Percentiles rank a stretch among this genome's conserved stretches.
Evolutionary conservation across 2,888 invertebrate genomes (phyloP).

Genomic region (Drosophila imparisetae): DNA sequence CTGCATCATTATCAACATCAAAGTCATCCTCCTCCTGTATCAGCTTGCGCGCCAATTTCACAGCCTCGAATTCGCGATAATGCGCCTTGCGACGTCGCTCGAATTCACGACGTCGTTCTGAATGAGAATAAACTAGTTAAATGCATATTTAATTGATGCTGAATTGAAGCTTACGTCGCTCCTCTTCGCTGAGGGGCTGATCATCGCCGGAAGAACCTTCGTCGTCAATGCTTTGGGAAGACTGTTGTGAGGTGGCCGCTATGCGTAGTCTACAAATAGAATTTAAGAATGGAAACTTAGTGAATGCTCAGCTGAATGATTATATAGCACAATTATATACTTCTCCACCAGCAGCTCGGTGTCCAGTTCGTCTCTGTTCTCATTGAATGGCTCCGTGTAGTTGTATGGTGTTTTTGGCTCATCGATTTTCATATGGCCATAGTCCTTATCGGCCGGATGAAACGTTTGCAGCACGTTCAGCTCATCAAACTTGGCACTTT

Average conservation of each 20-base stretch:
- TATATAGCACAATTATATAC: slow-evolving; percentile 81
- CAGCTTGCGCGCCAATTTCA: slow-evolving; percentile 95
- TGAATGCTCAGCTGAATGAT: not conserved
- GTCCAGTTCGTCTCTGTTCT: slow-evolving; percentile 87
- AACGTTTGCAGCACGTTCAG: slow-evolving; percentile 99
- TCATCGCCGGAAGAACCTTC: slow-evolving; percentile 87
- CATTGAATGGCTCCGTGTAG: slow-evolving; percentile 87
- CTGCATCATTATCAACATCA: slow-evolving; percentile 83
- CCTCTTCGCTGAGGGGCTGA: slow-evolving; percentile 88
- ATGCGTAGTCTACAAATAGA: slow-evolving; percentile 77
- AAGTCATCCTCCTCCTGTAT: slow-evolving; percentile 96
- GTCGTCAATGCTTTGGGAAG: slow-evolving; percentile 85
- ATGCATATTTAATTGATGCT: not conserved
- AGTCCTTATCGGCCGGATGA: slow-evolving; percentile 99
- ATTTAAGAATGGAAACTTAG: not conserved
- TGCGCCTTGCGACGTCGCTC: slow-evolving; percentile 97
- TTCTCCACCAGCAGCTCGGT: slow-evolving; percentile 92
- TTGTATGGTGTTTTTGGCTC: slow-evolving; percentile 98
- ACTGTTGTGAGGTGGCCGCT: slow-evolving; percentile 82
- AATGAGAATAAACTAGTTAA: slow-evolving; percentile 34
- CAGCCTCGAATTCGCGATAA: slow-evolving; percentile 98
- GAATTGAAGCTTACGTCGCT: slow-evolving; percentile 84
- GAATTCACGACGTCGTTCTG: slow-evolving; percentile 91
- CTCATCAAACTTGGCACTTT: slow-evolving; percentile 96
- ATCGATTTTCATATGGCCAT: slow-evolving; percentile 99